Evolutionary conservation across 2,797 vertebrate genomes (phyloP), one percentile per base, ranked within the genome.

Genomic region (Mareca penelope): DNA sequence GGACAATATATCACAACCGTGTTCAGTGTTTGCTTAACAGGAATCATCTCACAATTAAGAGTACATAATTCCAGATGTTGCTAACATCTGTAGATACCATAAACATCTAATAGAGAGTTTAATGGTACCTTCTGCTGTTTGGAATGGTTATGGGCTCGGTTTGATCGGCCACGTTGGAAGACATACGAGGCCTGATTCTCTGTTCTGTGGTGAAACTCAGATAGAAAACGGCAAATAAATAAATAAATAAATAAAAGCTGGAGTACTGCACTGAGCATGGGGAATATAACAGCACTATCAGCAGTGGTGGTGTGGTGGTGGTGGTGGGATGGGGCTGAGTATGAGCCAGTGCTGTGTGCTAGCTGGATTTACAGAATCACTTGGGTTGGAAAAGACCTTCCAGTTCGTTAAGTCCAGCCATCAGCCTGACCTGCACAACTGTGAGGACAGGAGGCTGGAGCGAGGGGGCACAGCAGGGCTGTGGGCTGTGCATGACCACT

Each of bases 31-130:
- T 33, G 7, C 59, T 91, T 60, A 89, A 90, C 89, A 67, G 44
- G 76, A 94, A 88, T 56, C 53, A 37, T 33, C 64, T 85, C 64
- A 63, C 14, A 67, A 77, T 64, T 73, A 92, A 64, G 48, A 89
- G 39, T 22, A 89, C n/a, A 28, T 85, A 17, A 90, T 90, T 89
- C 26, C 82, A 88, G 56, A 46, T 88, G 65, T 89, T 90, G 63
- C n/a, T 86, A 60, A 46, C 80, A 79, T 65, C 63, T 83, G 39
- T 53, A 65, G 50, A 3, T 67, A 48, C 40, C 68, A 29, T 73
- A 71, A 86, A 61, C 18, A 70, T 12, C 24, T 79, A 88, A 81
- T 33, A 29, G 6, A 31, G n/a, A 37, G 29, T 84, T 85, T 85
- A 83, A 80, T 46, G 2, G n/a, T 44, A 59, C 63, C 53, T 95